phyloP scores from a whole-genome alignment of 1,140 invertebrate genomes.

The Drosophila baimaii region DNA sequence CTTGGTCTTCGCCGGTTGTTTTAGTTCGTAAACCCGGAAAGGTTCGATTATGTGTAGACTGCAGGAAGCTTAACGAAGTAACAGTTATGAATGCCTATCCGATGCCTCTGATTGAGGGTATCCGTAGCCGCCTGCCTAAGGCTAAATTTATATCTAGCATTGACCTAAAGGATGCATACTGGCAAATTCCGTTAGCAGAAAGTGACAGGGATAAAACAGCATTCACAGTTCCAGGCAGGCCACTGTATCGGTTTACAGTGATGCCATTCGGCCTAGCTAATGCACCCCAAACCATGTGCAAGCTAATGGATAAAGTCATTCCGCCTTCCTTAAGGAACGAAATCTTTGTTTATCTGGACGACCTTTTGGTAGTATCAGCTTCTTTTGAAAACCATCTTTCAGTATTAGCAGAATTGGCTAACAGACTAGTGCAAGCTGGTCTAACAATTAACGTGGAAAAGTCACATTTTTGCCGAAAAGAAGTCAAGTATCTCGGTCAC shows the following conservation, averaged over 20 bases:
- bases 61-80: slow-evolving; percentile 5
- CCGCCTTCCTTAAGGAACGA: not conserved
- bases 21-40: not conserved
- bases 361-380: slow-evolving; percentile 6
- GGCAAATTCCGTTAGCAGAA: slow-evolving; percentile 25
- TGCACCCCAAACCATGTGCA: slow-evolving; percentile 31
- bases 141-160: slow-evolving; percentile 11
- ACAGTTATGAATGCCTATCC: slow-evolving; percentile 5
- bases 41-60: slow-evolving; percentile 2
- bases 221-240: slow-evolving; percentile 23
- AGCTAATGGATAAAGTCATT: slow-evolving; percentile 24
- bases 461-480: slow-evolving; percentile 79
- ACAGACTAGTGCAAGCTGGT: slow-evolving; percentile 71
- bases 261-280: slow-evolving; percentile 36
- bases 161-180: slow-evolving; percentile 33
- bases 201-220: slow-evolving; percentile 21
- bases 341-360: slow-evolving; percentile 28
- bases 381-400: slow-evolving; percentile 81
- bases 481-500: slow-evolving; percentile 49
- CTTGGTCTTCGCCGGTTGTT: not conserved
- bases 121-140: not conserved
- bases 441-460: slow-evolving; percentile 85
- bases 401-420: slow-evolving; percentile 76
- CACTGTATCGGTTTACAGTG: slow-evolving; percentile 25
- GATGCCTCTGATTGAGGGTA: slow-evolving; percentile 1